A percentile compares a stretch with the other conserved stretches of the same genome.
Evolutionary conservation across 1,140 invertebrate genomes (phyloP).

Genomic region (Drosophila lini): DNA sequence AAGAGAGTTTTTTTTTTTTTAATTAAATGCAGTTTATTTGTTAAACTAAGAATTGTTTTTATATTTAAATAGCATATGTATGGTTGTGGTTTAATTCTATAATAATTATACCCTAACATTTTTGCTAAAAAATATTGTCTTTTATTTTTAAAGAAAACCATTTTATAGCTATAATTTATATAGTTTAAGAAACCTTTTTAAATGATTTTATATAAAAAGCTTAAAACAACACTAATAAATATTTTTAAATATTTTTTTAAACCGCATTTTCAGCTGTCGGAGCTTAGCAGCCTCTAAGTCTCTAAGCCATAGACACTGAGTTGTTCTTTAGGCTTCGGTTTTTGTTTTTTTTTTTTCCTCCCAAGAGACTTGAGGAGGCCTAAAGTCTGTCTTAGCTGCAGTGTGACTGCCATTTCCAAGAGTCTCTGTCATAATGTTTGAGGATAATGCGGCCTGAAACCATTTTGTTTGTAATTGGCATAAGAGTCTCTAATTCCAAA

Average conservation of each 20-base stretch:
- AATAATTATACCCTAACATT: no score
- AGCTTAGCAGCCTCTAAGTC: neutral
- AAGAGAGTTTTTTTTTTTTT: neutral
- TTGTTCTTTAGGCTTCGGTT: neutral
- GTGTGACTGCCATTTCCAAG: slow-evolving; percentile 14
- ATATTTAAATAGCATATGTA: neutral
- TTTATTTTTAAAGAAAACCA: neutral
- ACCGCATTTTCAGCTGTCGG: slow-evolving; percentile 2
- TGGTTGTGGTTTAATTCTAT: neutral
- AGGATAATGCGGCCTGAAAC: slow-evolving; percentile 81
- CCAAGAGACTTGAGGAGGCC: slow-evolving; percentile 6
- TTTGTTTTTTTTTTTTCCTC: neutral
- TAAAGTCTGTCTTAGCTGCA: slow-evolving; percentile 13
- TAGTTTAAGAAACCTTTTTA: no score
- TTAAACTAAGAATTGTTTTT: neutral
- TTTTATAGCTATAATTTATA: no score
- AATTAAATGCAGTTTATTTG: neutral
- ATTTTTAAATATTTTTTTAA: neutral
- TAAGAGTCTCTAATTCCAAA: slow-evolving; percentile 81
- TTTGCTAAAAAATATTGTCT: neutral
- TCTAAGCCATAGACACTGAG: neutral
- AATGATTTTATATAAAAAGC: no score
- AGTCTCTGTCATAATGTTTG: slow-evolving; percentile 73
- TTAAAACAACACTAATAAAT: no score
- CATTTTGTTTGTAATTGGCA: slow-evolving; percentile 82